Percentiles rank a stretch among this genome's conserved stretches.
Evolutionary conservation across 2,888 invertebrate species (phyloP).

Genomic region (Troides oblongomaculatus): DNA sequence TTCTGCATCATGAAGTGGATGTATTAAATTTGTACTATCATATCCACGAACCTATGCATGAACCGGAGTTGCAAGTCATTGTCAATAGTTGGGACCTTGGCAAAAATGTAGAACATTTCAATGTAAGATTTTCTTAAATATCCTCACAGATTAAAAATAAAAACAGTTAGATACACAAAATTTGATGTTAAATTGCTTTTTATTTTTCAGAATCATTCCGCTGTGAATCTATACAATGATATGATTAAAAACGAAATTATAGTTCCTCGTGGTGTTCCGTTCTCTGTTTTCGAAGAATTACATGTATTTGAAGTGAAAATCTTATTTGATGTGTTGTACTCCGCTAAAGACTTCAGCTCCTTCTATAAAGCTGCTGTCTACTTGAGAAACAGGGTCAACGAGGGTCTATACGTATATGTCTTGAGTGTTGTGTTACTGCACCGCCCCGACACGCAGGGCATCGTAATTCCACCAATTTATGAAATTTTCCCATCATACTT

Average conservation of each 20-base stretch:
- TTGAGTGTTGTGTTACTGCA: conserved; percentile 82
- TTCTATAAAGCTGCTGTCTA: conserved; percentile 85
- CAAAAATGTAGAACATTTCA: conserved; percentile 71
- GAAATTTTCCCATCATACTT: conserved; percentile 87
- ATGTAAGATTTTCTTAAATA: conserved; percentile 47
- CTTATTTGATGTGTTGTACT: conserved; percentile 83
- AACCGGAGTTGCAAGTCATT: conserved; percentile 71
- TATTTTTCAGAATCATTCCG: conserved; percentile 71
- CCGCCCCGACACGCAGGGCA: conserved; percentile 81
- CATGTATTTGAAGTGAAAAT: conserved; percentile 82
- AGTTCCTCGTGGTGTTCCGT: conserved; percentile 80
- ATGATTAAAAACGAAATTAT: conserved; percentile 74
- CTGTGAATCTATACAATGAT: conserved; percentile 77
- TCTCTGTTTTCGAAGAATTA: conserved; percentile 75
- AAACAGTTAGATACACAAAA: background rate
- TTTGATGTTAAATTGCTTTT: background rate
- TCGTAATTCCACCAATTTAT: conserved; percentile 85
- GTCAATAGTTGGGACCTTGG: conserved; percentile 74
- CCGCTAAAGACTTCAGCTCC: conserved; percentile 85
- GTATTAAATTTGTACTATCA: conserved; percentile 70
- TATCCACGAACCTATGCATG: conserved; percentile 80
- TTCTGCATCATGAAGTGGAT: conserved; percentile 64
- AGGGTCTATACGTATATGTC: conserved; percentile 84
- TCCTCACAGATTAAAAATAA: background rate
- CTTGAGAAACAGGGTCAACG: conserved; percentile 84